A percentile compares a stretch with the other conserved stretches of the same genome.
phyloP scores from a whole-genome alignment of 1,140 invertebrate species.

The Harpegnathos saltator region DNA sequence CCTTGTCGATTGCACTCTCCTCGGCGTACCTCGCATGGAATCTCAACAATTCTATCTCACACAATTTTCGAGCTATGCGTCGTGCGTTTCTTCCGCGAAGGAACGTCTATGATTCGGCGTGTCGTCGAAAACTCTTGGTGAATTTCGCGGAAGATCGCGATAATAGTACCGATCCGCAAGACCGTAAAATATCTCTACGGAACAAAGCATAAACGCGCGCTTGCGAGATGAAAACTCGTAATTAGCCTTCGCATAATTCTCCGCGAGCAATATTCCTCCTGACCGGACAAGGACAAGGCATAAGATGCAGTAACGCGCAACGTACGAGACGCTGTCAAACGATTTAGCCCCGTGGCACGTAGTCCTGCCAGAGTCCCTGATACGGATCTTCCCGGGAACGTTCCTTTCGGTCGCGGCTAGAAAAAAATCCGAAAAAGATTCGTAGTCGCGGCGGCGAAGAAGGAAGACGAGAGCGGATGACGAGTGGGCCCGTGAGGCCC shows the following conservation, averaged over 20 bases:
- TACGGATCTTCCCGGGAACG: constrained; percentile 81
- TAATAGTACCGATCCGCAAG: no score
- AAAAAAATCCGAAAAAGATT: constrained; percentile 63
- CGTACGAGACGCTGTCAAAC: constrained; percentile 73
- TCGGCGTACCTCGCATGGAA: neutral
- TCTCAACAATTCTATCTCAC: neutral
- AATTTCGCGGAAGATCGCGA: constrained; percentile 14
- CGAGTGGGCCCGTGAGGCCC: neutral
- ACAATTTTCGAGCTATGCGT: neutral
- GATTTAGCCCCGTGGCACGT: constrained; percentile 81
- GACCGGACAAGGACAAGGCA: constrained; percentile 14
- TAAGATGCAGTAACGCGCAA: constrained; percentile 40
- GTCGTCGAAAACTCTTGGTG: constrained; percentile 1
- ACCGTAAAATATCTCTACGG: no score
- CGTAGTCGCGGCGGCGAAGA: constrained; percentile 19
- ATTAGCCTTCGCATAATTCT: no score
- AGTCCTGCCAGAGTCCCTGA: constrained; percentile 75
- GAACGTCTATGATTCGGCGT: no score
- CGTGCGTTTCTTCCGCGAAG: neutral
- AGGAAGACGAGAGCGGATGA: constrained; percentile 48
- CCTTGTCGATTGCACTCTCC: neutral
- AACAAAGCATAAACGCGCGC: no score
- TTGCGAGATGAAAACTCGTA: no score
- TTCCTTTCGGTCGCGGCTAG: constrained; percentile 72
- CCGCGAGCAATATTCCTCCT: neutral